Conservation (phyloP, 2,797 vertebrate species). For the Tauraco hartlaubi region DNA sequence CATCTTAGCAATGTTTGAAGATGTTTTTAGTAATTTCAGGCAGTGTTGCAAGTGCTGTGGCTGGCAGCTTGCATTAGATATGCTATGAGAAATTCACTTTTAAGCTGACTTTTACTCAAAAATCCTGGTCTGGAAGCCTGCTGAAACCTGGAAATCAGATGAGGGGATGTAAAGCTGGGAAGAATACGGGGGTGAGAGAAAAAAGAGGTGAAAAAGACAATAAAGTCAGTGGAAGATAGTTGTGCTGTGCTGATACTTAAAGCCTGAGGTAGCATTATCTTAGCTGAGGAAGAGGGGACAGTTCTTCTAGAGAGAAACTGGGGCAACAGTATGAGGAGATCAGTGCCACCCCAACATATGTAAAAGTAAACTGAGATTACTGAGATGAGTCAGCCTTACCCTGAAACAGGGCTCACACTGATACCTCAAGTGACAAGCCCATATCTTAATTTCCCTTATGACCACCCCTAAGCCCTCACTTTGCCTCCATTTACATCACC, state of each 20-base stretch:
- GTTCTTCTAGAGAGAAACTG: background rate
- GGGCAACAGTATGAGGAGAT: background rate
- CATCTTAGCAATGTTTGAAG: background rate
- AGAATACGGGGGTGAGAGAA: background rate
- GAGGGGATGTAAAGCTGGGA: background rate
- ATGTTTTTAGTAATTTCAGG: background rate
- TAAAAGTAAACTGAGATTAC: background rate
- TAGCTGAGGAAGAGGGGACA: background rate
- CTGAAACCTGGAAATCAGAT: background rate
- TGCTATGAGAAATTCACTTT: background rate
- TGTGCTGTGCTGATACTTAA: background rate
- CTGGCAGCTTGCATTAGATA: background rate
- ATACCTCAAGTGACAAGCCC: background rate
- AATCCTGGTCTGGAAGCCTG: background rate
- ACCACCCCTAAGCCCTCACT: fast-evolving
- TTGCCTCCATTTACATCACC: background rate
- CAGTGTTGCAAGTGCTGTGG: background rate
- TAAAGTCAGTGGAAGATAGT: background rate
- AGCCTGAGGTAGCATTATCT: background rate
- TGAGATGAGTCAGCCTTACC: background rate
- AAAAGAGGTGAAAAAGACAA: background rate
- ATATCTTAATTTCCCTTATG: background rate
- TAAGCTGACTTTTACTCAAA: background rate
- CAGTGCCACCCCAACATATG: background rate
- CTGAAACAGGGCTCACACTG: background rate